A percentile compares a stretch with the other conserved stretches of the same genome.
These are phyloP conservation scores for Scaptomyza pallida DNA, from an alignment of 1,140 invertebrate genomes.

Conservation along the genomic window DNA sequence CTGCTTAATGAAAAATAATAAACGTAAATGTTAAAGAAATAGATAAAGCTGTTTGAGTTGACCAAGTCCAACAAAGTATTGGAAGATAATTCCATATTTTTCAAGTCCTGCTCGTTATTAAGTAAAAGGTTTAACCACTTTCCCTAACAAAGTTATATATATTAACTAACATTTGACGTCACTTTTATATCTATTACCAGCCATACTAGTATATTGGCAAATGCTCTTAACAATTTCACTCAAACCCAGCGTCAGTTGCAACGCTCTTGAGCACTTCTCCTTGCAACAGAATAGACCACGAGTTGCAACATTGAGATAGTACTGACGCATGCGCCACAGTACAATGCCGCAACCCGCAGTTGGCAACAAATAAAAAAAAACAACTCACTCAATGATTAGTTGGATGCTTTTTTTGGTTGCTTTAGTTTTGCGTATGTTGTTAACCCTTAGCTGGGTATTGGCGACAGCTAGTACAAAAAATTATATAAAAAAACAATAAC, in stretches of 20 bases:
- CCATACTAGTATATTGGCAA: background rate
- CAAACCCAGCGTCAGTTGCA: background rate
- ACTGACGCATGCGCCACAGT: conserved; percentile 12
- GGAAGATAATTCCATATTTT: no score
- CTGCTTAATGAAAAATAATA: no score
- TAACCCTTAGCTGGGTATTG: conserved; percentile 28
- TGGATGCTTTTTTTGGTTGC: background rate
- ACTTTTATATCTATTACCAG: background rate
- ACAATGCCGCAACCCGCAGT: background rate
- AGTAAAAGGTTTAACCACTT: no score
- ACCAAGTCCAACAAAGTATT: no score
- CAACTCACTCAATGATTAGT: conserved; percentile 39
- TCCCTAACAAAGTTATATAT: no score
- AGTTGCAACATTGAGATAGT: background rate
- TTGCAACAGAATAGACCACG: background rate
- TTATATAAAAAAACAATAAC: conserved; percentile 22
- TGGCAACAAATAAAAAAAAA: no score
- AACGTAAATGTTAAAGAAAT: no score
- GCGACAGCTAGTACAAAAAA: background rate
- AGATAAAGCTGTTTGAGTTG: no score
- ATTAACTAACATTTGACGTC: no score
- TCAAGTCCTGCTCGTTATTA: no score
- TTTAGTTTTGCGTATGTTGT: conserved; percentile 20
- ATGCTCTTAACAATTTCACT: conserved; percentile 8
- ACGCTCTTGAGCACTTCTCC: conserved; percentile 39